Percentiles rank a stretch among this genome's conserved stretches.
Evolutionary conservation across 2,113 vertebrate species (phyloP).

Genomic region (Nycticorax nycticorax): DNA sequence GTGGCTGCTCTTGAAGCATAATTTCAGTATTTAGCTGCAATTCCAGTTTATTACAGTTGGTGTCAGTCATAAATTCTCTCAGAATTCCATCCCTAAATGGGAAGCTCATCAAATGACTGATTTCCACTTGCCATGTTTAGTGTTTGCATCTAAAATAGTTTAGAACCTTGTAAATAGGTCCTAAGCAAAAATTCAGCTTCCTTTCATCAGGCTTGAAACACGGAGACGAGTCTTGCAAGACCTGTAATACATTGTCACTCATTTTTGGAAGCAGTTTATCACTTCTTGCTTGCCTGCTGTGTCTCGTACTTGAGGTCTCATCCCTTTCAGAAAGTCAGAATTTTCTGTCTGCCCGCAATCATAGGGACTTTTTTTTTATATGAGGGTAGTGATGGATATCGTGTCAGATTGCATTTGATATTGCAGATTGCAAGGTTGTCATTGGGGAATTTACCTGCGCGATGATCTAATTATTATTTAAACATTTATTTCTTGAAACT

Average conservation of each 20-base stretch:
- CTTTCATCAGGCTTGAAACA: not conserved
- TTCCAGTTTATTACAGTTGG: not conserved
- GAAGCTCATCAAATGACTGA: not conserved
- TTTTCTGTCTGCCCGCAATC: not conserved
- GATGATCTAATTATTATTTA: not conserved
- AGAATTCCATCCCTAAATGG: not conserved
- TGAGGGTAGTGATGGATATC: not conserved
- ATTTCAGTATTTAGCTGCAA: not conserved
- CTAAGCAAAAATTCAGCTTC: not conserved
- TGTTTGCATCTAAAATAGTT: not conserved
- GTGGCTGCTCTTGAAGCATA: not conserved
- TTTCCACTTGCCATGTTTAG: not conserved
- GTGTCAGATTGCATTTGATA: not conserved
- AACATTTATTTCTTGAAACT: not conserved
- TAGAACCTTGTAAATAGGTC: not conserved
- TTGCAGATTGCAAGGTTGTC: not conserved
- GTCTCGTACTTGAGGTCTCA: not conserved
- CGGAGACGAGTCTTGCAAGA: not conserved
- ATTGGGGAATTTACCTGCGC: not conserved
- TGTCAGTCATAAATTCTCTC: slow-evolving; percentile 14
- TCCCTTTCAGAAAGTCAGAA: not conserved
- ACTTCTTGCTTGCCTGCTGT: not conserved
- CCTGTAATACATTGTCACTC: not conserved
- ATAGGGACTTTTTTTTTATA: not conserved
- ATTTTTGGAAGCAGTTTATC: not conserved